These are phyloP conservation scores for Ancistrus triradiatus DNA, from an alignment of 2,113 vertebrate species.

Conservation along the genomic window DNA sequence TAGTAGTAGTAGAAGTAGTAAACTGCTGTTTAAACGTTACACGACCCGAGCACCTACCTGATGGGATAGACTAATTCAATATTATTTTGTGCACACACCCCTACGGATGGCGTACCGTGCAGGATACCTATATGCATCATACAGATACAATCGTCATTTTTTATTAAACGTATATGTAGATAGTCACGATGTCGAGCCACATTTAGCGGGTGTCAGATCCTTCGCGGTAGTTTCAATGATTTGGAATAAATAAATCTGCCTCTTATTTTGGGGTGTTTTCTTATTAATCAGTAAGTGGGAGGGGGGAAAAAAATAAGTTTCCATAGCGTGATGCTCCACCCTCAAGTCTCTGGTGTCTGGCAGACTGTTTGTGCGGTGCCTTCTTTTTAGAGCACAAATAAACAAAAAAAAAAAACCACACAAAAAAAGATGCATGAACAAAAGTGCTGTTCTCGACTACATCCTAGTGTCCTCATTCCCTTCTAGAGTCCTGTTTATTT, in stretches of 20 bases:
- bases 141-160: conserved; percentile 77
- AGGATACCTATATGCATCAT: conserved; percentile 86
- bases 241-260: conserved; percentile 71
- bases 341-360: conserved; percentile 75
- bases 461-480: conserved; percentile 73
- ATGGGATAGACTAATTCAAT: conserved; percentile 81
- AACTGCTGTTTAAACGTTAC: conserved; percentile 92
- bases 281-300: too few species aligned
- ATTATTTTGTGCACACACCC: conserved; percentile 87
- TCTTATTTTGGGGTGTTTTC: conserved; percentile 71
- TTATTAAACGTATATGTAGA: conserved; percentile 56
- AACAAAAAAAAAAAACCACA: not conserved
- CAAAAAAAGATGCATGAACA: conserved; percentile 83
- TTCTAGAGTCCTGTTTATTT: conserved; percentile 44
- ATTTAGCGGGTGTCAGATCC: conserved; percentile 27
- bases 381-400: conserved; percentile 77
- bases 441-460: conserved; percentile 84
- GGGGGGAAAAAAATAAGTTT: conserved; percentile 75
- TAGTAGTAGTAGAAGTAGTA: conserved; percentile 86
- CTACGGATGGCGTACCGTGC: conserved; percentile 81
- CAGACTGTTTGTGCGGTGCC: conserved; percentile 82
- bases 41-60: conserved; percentile 61
- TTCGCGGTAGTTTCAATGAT: conserved; percentile 49
- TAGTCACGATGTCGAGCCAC: conserved; percentile 86
- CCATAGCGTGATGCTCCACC: conserved; percentile 55